Evolutionary conservation across 2,797 vertebrate genomes (phyloP), one percentile per base, ranked within the genome.

Genomic region (Cirrhinus mrigala): DNA sequence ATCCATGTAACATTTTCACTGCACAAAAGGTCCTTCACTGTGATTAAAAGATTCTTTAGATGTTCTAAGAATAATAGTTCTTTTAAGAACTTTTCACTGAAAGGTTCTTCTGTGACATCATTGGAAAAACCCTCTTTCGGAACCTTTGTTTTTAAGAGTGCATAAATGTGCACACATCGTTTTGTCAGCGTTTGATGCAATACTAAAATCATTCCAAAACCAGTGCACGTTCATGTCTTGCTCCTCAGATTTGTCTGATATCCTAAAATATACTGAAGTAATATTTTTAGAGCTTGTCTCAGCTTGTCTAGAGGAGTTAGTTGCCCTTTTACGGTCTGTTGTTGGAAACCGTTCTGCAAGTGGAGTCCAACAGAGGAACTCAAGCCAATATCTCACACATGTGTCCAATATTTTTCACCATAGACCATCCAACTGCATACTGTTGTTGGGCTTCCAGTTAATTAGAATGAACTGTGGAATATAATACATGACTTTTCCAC

Each of bases 321-420:
- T 69, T 69, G n/a, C 24, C 74, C 82, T 83, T 84, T 54, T 84
- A 84, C 40, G 82, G 73, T 37, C 6, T 6, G 11, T 20, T 76
- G 29, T 56, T 83, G 71, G 29, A 83, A 83, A 40, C 48, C 7
- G 33, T 44, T 66, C 58, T 68, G 11, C 33, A 14, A 64, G 44
- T 76, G 48, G 20, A 37, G 8, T 69, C 79, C 46, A 81, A 54
- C 48, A 69, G 29, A 37, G 20, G 14, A 27, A 46, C 0, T 18
- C 4, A 2, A 54, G 74, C 62, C 73, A 76, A 29, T 64, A 69
- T 69, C 64, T 54, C 64, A 64, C 27, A 79, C 54, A 54, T 75
- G 71, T 75, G 70, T 74, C 44, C 22, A 74, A 46, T 64, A 44
- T 27, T 68, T n/a, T 68, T 83, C 71, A 27, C 40, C 11, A 40